Evolutionary conservation across 2,888 invertebrate genomes (phyloP).

Genomic region (Pimpla rufipes): DNA sequence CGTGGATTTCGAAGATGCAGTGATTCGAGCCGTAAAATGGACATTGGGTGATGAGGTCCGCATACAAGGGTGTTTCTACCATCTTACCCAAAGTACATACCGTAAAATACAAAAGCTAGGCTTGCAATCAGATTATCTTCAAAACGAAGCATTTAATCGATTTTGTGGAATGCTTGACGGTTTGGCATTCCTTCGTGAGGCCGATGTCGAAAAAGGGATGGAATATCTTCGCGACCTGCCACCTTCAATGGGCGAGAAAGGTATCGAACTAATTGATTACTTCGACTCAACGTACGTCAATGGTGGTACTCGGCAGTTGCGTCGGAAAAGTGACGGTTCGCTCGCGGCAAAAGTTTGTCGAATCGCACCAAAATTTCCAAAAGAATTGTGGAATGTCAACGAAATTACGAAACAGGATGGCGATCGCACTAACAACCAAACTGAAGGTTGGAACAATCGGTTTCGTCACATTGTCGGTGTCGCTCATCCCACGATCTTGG

Average conservation of each 20-base stretch:
- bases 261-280: not conserved
- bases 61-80: conserved; percentile 41
- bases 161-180: conserved; percentile 53
- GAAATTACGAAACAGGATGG: not conserved
- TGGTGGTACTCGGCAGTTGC: not conserved
- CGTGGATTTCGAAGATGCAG: conserved; percentile 22
- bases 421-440: conserved; percentile 8
- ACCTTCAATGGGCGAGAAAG: not conserved
- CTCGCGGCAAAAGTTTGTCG: not conserved
- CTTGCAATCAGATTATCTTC: not conserved
- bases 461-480: conserved; percentile 4
- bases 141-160: conserved; percentile 6
- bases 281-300: conserved; percentile 8
- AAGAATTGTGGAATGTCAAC: not conserved
- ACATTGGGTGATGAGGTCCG: conserved; percentile 7
- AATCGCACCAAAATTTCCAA: not conserved
- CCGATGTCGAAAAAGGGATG: conserved; percentile 27
- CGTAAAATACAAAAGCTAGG: conserved; percentile 42
- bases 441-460: conserved; percentile 10
- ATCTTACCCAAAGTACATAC: conserved; percentile 33
- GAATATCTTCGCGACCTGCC: conserved; percentile 16
- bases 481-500: not conserved
- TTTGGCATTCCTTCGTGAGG: conserved; percentile 23
- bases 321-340: not conserved
- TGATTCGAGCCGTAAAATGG: conserved; percentile 16